Conservation (phyloP, 2,888 invertebrate genomes). For the Watsonalla binaria region DNA sequence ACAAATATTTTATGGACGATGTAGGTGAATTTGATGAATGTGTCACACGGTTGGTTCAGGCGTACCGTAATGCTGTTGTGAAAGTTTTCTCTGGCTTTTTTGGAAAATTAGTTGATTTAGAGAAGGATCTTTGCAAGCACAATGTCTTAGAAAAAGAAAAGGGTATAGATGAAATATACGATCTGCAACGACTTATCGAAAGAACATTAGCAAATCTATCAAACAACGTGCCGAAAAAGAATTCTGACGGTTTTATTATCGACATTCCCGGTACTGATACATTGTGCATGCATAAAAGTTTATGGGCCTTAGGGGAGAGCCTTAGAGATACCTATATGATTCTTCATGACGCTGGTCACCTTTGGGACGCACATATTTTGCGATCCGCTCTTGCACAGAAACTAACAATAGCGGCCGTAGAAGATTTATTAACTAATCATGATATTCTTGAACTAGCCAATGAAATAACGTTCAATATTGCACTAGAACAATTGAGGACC, state of each 20-base stretch:
- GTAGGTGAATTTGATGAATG: slow-evolving; percentile 37
- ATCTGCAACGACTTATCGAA: slow-evolving; percentile 34
- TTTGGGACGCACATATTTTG: slow-evolving; percentile 59
- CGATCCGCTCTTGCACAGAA: slow-evolving; percentile 55
- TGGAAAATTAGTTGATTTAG: slow-evolving; percentile 35
- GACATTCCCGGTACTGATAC: slow-evolving; percentile 30
- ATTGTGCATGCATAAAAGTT: slow-evolving; percentile 43
- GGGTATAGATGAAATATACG: slow-evolving; percentile 12
- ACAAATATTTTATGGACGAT: slow-evolving; percentile 20
- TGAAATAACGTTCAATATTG: slow-evolving; percentile 50
- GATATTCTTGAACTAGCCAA: slow-evolving; percentile 48
- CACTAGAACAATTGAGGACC: slow-evolving; percentile 47
- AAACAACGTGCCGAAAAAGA: slow-evolving; percentile 13
- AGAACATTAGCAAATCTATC: slow-evolving; percentile 25
- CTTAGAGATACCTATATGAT: slow-evolving; percentile 50
- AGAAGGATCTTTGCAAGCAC: slow-evolving; percentile 29
- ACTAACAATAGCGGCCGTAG: slow-evolving; percentile 56
- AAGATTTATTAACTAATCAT: slow-evolving; percentile 54
- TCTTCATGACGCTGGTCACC: slow-evolving; percentile 52
- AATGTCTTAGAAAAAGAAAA: slow-evolving; percentile 12
- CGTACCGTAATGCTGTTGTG: slow-evolving; percentile 42
- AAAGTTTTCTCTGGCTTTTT: slow-evolving; percentile 40
- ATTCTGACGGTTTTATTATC: slow-evolving; percentile 13
- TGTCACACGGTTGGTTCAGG: slow-evolving; percentile 37
- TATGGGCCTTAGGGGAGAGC: slow-evolving; percentile 42